These are phyloP conservation scores for Ganaspis brasiliensis DNA, from an alignment of 2,888 invertebrate species.

Conservation along the genomic window DNA sequence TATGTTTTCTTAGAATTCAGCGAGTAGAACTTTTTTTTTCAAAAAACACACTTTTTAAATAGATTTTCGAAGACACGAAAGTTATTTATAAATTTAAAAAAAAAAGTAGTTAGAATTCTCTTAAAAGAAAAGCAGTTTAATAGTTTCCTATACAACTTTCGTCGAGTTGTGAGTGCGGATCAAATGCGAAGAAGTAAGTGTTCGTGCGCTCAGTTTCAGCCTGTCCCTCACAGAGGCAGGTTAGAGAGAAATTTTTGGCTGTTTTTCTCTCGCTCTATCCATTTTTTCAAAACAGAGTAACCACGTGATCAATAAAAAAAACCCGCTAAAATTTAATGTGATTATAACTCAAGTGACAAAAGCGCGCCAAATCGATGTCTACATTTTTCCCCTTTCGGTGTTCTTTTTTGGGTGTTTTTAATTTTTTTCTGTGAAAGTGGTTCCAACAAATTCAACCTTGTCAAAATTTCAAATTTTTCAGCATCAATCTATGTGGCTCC, in stretches of 20 bases:
- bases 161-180: conserved; percentile 8
- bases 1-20: too few species aligned
- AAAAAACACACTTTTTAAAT: not conserved
- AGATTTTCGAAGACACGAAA: too few species aligned
- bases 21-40: not conserved
- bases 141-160: conserved; percentile 25
- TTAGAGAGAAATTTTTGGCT: not conserved
- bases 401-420: not conserved
- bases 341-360: conserved; percentile 24
- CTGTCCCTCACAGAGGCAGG: not conserved
- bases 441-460: not conserved
- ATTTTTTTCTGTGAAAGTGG: conserved; percentile 25
- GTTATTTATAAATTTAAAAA: not conserved
- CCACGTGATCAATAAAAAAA: not conserved
- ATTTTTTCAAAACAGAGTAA: not conserved
- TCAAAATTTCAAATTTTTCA: not conserved
- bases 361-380: conserved; percentile 11
- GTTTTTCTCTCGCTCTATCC: not conserved
- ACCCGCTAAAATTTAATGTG: not conserved
- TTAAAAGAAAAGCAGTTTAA: conserved; percentile 17
- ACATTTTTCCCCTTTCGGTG: not conserved
- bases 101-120: not conserved
- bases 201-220: not conserved
- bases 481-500: conserved; percentile 15
- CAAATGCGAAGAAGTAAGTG: conserved; percentile 3